Percentiles rank a stretch among this genome's conserved stretches.
Conservation (phyloP, 2,113 vertebrate species). For the Balaeniceps rex region DNA sequence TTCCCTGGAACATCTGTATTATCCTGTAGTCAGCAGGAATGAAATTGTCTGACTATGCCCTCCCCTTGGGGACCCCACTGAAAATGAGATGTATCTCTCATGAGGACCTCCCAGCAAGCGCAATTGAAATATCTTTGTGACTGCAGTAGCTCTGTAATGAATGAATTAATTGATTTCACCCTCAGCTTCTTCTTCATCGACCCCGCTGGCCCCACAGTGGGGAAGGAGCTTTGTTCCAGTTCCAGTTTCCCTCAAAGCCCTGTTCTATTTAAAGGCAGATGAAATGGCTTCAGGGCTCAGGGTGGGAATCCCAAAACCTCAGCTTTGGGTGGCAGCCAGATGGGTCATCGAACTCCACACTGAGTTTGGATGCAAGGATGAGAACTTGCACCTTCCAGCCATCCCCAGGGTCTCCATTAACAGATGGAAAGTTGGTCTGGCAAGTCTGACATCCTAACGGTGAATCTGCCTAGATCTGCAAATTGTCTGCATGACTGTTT, state of each 20-base stretch:
- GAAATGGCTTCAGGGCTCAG: background rate
- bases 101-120: constrained; percentile 45
- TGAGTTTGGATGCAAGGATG: background rate
- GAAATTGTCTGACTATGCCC: background rate
- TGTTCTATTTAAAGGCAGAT: constrained; percentile 9
- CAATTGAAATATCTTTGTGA: constrained; percentile 38
- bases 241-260: constrained; percentile 15
- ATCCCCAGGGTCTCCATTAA: background rate
- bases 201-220: background rate
- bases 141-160: constrained; percentile 34
- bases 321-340: background rate
- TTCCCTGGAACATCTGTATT: background rate
- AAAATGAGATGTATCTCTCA: constrained; percentile 57
- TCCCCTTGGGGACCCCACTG: background rate
- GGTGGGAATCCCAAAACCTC: background rate
- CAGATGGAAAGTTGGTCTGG: background rate
- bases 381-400: background rate
- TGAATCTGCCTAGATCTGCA: background rate
- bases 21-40: constrained; percentile 13
- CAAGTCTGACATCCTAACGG: too few relatives aligned
- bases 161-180: constrained; percentile 67
- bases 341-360: background rate
- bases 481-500: background rate
- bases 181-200: constrained; percentile 27
- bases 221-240: constrained; percentile 49